Conservation (phyloP, 2,888 invertebrate genomes). For the Rhagium mordax region DNA sequence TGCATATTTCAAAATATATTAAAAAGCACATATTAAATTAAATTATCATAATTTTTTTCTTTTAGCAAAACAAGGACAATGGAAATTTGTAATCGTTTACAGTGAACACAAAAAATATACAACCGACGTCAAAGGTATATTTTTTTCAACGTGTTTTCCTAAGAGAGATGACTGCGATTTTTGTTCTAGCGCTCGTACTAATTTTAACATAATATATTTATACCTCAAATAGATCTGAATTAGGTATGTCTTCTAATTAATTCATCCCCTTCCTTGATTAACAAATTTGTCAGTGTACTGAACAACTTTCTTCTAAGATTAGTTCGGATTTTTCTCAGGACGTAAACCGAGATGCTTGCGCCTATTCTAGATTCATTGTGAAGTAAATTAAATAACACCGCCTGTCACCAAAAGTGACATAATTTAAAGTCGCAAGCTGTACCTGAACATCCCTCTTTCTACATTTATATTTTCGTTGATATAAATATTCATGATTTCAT, state of each 20-base stretch:
- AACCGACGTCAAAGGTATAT: no score
- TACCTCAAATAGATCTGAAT: neutral
- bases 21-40: no score
- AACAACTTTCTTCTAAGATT: neutral
- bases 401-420: slow-evolving; percentile 21
- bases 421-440: slow-evolving; percentile 15
- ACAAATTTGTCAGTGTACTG: neutral
- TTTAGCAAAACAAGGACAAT: no score
- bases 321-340: neutral
- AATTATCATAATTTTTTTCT: no score
- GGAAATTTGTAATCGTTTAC: no score
- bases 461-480: slow-evolving; percentile 17
- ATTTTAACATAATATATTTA: neutral
- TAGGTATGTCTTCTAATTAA: neutral
- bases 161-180: no score
- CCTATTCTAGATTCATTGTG: slow-evolving; percentile 4
- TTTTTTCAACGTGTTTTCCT: no score
- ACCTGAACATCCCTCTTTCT: slow-evolving; percentile 9
- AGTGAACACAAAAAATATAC: no score
- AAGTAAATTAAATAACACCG: slow-evolving; percentile 21
- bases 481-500: slow-evolving; percentile 21
- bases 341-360: slow-evolving; percentile 6
- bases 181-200: no score
- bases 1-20: no score
- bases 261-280: neutral